Evolutionary conservation across 1,140 invertebrate species (phyloP).

Genomic region (Maniola jurtina): DNA sequence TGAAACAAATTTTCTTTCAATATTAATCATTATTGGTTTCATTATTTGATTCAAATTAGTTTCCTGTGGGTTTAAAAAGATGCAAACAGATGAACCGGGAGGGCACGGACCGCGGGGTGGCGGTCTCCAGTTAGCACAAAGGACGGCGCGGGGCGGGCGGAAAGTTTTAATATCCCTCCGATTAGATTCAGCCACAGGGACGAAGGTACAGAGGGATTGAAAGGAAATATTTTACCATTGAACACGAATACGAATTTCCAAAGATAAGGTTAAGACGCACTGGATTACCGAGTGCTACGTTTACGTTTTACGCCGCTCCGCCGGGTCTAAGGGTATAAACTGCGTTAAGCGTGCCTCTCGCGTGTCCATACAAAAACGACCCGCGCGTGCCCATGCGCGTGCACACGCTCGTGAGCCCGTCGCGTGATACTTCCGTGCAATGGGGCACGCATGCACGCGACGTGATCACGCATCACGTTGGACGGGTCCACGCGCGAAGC

Average conservation of each 20-base stretch:
- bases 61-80: slow-evolving; percentile 37
- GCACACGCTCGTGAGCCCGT: too few relatives aligned
- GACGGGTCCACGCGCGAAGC: too few relatives aligned
- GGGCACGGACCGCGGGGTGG: slow-evolving; percentile 36
- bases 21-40: not conserved
- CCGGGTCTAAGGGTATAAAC: too few relatives aligned
- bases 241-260: slow-evolving; percentile 61
- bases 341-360: too few relatives aligned
- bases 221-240: slow-evolving; percentile 64
- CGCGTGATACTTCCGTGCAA: too few relatives aligned
- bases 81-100: slow-evolving; percentile 32
- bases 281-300: slow-evolving; percentile 34
- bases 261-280: slow-evolving; percentile 54
- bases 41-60: slow-evolving; percentile 39
- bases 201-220: slow-evolving; percentile 53
- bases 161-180: slow-evolving; percentile 76
- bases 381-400: too few relatives aligned
- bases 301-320: slow-evolving; percentile 31
- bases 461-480: too few relatives aligned
- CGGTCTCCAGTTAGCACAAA: slow-evolving; percentile 57
- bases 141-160: slow-evolving; percentile 56
- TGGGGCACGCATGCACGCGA: too few relatives aligned
- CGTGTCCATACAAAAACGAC: too few relatives aligned
- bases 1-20: not conserved
- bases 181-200: slow-evolving; percentile 69